Evolutionary conservation across 1,140 invertebrate species (phyloP).

Genomic region (Phocides pigmalion): DNA sequence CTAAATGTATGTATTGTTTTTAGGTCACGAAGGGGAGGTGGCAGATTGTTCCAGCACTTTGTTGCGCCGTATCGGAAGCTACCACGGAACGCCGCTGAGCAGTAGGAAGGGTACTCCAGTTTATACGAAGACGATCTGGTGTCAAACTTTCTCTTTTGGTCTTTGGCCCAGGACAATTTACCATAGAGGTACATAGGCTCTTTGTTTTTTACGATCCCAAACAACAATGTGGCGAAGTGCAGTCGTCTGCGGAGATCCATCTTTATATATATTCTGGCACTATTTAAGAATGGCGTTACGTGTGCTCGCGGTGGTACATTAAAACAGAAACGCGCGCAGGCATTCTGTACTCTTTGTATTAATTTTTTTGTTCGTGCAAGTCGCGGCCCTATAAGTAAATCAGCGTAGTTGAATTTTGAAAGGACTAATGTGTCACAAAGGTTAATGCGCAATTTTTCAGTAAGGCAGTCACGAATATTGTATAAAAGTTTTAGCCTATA

Average conservation of each 20-base stretch:
- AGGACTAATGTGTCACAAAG: constrained; percentile 1
- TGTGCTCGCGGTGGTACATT: constrained; percentile 5
- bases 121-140: background rate
- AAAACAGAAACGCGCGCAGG: no score
- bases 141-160: background rate
- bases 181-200: background rate
- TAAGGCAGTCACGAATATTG: background rate
- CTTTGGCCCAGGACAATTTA: background rate
- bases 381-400: background rate
- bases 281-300: constrained; percentile 21
- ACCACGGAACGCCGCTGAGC: no score
- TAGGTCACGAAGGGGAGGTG: no score
- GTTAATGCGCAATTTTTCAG: background rate
- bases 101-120: background rate
- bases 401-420: constrained; percentile 19
- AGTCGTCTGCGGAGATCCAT: background rate
- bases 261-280: background rate
- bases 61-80: no score
- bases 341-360: no score
- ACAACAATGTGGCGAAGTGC: background rate
- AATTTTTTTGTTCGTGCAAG: background rate
- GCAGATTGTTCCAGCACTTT: no score
- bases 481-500: constrained; percentile 16
- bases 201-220: background rate
- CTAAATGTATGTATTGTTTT: no score